phyloP scores from a whole-genome alignment of 53 echinoderm and acorn worm genomes.

The Echinometra lucunter region DNA sequence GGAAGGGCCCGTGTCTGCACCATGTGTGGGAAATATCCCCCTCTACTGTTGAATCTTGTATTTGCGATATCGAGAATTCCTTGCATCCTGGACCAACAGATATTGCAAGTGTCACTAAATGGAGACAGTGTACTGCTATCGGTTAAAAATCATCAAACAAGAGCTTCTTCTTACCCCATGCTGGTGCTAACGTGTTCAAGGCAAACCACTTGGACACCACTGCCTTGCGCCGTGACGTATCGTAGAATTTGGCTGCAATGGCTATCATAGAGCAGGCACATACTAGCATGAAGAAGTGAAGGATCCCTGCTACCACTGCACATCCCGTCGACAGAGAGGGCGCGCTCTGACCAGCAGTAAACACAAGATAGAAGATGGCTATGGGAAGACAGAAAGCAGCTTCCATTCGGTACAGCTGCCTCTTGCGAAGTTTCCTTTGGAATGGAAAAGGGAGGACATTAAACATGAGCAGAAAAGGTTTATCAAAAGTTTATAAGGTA shows the following conservation, averaged over 20 bases:
- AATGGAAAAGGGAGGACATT: neutral
- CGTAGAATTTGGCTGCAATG: constrained; percentile 46
- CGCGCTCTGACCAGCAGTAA: constrained; percentile 52
- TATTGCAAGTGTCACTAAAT: no score
- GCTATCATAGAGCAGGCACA: constrained; percentile 54
- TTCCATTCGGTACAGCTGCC: constrained; percentile 65
- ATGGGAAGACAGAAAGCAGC: constrained; percentile 59
- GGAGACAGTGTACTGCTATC: no score
- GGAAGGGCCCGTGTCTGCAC: no score
- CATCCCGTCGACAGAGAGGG: constrained; percentile 44
- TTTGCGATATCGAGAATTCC: no score
- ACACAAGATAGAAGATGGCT: constrained; percentile 55
- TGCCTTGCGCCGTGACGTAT: constrained; percentile 60
- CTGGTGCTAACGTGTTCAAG: constrained; percentile 8
- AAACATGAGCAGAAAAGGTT: neutral
- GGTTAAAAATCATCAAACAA: no score
- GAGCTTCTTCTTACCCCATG: constrained; percentile 65
- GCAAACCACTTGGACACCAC: constrained; percentile 55
- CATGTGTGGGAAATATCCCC: no score
- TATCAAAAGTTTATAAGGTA: neutral
- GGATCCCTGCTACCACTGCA: neutral
- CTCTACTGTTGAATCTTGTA: no score
- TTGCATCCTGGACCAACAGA: no score
- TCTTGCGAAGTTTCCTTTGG: constrained; percentile 51
- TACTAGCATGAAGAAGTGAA: constrained; percentile 59